Conservation (phyloP, 2,797 vertebrate species). For the Anguilla megastoma region DNA sequence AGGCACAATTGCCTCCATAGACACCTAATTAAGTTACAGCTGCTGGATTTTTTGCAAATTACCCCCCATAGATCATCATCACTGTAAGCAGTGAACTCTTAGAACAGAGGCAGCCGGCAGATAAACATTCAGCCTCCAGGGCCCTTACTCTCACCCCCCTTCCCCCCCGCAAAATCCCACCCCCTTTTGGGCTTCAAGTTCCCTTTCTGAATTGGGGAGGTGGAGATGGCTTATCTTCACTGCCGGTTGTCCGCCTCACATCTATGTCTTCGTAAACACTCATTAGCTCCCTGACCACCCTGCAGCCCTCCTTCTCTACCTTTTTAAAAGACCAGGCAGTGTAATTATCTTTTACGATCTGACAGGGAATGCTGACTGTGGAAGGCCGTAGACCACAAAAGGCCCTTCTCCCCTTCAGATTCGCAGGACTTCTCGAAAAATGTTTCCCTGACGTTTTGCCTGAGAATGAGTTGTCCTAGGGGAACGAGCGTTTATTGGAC, state of each 20-base stretch:
- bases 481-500: background rate
- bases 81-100: conserved; percentile 9
- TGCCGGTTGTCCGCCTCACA: conserved; percentile 45
- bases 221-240: conserved; percentile 54
- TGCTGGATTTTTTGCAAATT: conserved; percentile 31
- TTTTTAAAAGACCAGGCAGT: conserved; percentile 75
- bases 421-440: background rate
- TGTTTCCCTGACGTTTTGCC: background rate
- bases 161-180: background rate
- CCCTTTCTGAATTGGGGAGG: conserved; percentile 52
- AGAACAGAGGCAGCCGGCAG: background rate
- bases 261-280: conserved; percentile 20
- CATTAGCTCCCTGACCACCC: conserved; percentile 68
- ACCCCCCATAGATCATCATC: conserved; percentile 18
- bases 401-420: background rate
- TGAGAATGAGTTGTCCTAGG: conserved; percentile 11
- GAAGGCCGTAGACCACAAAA: conserved; percentile 54
- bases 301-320: conserved; percentile 65
- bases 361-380: conserved; percentile 72
- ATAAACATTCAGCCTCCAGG: background rate
- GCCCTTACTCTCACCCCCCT: background rate
- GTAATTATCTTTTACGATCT: conserved; percentile 81
- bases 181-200: background rate
- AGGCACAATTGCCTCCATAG: conserved; percentile 67
- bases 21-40: conserved; percentile 77